These are phyloP conservation scores for Poeciliopsis turrubarensis DNA, from an alignment of 2,113 vertebrate species.

Conservation along the genomic window DNA sequence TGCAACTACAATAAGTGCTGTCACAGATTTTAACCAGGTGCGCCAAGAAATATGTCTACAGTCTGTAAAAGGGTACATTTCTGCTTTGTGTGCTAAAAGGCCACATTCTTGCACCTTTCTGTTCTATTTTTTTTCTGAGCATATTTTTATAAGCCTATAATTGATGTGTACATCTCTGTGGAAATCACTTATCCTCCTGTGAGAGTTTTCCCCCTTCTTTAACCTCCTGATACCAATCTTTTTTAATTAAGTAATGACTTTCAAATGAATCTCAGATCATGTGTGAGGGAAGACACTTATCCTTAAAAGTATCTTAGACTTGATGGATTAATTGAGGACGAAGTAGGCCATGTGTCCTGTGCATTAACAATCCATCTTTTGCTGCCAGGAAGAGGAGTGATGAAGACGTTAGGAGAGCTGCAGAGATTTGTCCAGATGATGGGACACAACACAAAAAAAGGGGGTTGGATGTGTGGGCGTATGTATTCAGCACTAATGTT, in stretches of 20 bases:
- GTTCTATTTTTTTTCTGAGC: slow-evolving; percentile 4
- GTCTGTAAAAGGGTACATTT: neutral
- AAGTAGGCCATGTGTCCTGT: slow-evolving; percentile 52
- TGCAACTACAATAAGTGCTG: neutral
- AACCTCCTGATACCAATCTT: slow-evolving; percentile 68
- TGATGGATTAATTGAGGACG: slow-evolving; percentile 63
- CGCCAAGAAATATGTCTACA: neutral
- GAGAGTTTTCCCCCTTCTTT: slow-evolving; percentile 41
- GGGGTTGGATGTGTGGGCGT: neutral
- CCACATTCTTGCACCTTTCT: neutral
- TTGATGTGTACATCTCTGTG: slow-evolving; percentile 55
- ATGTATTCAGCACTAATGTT: slow-evolving; percentile 12
- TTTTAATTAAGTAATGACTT: slow-evolving; percentile 78
- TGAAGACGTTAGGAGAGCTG: slow-evolving; percentile 20
- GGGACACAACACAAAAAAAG: slow-evolving; percentile 11
- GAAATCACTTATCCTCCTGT: slow-evolving; percentile 63
- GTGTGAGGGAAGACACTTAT: slow-evolving; percentile 61
- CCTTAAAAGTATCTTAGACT: slow-evolving; percentile 55
- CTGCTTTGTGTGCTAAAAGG: slow-evolving; percentile 1
- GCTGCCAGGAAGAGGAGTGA: slow-evolving; percentile 29
- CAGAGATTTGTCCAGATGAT: slow-evolving; percentile 7
- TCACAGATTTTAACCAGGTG: neutral
- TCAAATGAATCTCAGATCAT: slow-evolving; percentile 71
- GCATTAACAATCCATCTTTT: slow-evolving; percentile 51
- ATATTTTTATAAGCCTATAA: slow-evolving; percentile 55